Evolutionary conservation across 2,888 invertebrate species (phyloP).

Genomic region (Pheosia gnoma): DNA sequence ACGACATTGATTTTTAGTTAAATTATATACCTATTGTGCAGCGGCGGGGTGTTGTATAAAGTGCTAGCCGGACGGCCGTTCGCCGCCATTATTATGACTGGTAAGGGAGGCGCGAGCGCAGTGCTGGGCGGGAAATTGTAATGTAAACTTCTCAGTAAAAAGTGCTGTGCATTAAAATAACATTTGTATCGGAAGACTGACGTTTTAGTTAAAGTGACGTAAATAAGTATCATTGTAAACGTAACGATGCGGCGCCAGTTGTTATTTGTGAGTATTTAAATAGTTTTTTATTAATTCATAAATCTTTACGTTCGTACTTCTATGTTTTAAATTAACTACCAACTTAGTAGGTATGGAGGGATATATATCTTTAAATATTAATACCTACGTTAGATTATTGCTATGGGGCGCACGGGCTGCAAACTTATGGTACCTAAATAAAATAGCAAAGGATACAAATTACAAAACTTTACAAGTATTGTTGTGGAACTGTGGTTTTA

Average conservation of each 20-base stretch:
- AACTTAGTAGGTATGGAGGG: no score
- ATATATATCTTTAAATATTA: no score
- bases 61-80: conserved; percentile 58
- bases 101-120: conserved; percentile 60
- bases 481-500: no score
- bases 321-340: no score
- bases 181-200: conserved; percentile 40
- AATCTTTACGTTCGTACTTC: neutral
- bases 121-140: conserved; percentile 50
- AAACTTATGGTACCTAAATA: no score
- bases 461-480: no score
- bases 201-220: conserved; percentile 37
- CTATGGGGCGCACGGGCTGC: no score
- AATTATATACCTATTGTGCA: conserved; percentile 59
- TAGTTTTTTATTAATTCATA: neutral
- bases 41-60: conserved; percentile 73
- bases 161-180: conserved; percentile 34
- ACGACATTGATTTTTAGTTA: conserved; percentile 59
- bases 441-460: no score
- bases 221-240: conserved; percentile 24
- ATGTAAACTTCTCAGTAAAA: conserved; percentile 42
- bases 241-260: conserved; percentile 57
- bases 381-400: no score
- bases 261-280: conserved; percentile 36
- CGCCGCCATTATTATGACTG: conserved; percentile 65